A percentile compares a stretch with the other conserved stretches of the same genome.
Evolutionary conservation across 64 coral and sea anemone genomes (phyloP).

Genomic region (Exaiptasia diaphana): DNA sequence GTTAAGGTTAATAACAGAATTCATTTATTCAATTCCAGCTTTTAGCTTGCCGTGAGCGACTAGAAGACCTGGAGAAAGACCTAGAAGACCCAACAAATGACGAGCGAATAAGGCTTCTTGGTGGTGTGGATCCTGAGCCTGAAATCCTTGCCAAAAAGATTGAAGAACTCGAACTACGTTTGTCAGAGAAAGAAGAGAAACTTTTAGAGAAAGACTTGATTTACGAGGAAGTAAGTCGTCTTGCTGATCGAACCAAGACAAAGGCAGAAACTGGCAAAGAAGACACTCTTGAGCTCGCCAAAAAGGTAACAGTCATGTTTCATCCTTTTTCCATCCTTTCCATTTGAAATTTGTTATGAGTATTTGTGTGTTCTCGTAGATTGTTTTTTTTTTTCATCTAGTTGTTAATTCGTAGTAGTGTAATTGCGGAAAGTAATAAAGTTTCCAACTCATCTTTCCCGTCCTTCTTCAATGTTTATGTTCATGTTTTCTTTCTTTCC

Average conservation of each 20-base stretch:
- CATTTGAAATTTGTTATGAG: background rate
- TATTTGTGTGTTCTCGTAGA: background rate
- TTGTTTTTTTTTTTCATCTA: background rate
- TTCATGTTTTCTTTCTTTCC: background rate
- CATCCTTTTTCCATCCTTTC: background rate
- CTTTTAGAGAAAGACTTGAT: conserved; percentile 95
- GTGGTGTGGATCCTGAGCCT: conserved; percentile 83
- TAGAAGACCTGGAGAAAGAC: conserved; percentile 70
- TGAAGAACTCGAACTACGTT: conserved; percentile 82
- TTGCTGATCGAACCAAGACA: conserved; percentile 92
- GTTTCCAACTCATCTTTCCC: background rate
- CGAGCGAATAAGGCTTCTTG: conserved; percentile 66
- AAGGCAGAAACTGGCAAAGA: conserved; percentile 93
- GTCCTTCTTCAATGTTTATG: background rate
- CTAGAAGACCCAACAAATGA: conserved; percentile 84
- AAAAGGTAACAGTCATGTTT: conserved; percentile 66
- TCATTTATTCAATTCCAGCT: conserved; percentile 58
- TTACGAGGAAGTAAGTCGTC: conserved; percentile 88
- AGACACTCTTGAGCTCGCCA: conserved; percentile 87
- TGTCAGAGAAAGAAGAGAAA: conserved; percentile 97
- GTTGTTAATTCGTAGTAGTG: too few species aligned
- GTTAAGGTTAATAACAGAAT: too few species aligned
- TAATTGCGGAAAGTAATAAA: too few species aligned
- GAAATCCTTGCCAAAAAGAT: conserved; percentile 84
- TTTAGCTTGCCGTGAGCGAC: conserved; percentile 67